A percentile compares a stretch with the other conserved stretches of the same genome.
These are phyloP conservation scores for Sarcophaga rosellei DNA, from an alignment of 2,888 invertebrate species.

Conservation along the genomic window DNA sequence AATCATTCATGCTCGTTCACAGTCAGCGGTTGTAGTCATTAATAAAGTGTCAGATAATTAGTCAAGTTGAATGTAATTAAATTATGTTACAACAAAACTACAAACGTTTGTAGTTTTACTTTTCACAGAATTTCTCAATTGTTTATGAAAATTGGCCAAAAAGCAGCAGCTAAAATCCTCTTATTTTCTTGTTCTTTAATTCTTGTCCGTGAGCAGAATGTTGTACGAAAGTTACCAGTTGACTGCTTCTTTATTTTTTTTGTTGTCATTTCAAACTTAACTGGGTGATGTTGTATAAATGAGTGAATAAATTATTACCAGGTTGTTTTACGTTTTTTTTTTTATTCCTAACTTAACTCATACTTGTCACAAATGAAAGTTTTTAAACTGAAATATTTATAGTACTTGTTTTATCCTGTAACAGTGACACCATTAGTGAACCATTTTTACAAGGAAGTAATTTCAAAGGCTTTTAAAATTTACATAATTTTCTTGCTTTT, in stretches of 20 bases:
- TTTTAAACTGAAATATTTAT: background rate
- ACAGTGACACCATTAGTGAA: too few relatives aligned
- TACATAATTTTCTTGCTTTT: too few relatives aligned
- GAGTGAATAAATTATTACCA: constrained; percentile 48
- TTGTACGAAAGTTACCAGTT: constrained; percentile 14
- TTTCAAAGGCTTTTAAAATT: too few relatives aligned
- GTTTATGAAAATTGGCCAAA: constrained; percentile 15
- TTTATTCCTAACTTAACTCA: constrained; percentile 9
- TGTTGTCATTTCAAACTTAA: constrained; percentile 20
- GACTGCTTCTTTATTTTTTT: background rate
- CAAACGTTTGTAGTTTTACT: background rate
- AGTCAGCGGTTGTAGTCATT: background rate
- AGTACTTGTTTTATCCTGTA: too few relatives aligned
- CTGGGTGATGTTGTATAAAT: background rate
- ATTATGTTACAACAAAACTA: constrained; percentile 37
- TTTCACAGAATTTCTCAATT: background rate
- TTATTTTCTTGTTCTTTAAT: too few relatives aligned
- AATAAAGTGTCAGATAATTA: constrained; percentile 47
- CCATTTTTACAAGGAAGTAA: too few relatives aligned
- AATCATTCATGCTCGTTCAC: constrained; percentile 30
- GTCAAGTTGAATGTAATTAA: constrained; percentile 46
- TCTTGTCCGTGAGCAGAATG: background rate
- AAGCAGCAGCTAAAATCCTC: background rate
- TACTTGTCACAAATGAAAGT: constrained; percentile 1
- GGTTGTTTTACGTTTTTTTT: background rate